These are phyloP conservation scores for Chironomus striatipennis DNA, from an alignment of 1,140 invertebrate species.

Conservation along the genomic window DNA sequence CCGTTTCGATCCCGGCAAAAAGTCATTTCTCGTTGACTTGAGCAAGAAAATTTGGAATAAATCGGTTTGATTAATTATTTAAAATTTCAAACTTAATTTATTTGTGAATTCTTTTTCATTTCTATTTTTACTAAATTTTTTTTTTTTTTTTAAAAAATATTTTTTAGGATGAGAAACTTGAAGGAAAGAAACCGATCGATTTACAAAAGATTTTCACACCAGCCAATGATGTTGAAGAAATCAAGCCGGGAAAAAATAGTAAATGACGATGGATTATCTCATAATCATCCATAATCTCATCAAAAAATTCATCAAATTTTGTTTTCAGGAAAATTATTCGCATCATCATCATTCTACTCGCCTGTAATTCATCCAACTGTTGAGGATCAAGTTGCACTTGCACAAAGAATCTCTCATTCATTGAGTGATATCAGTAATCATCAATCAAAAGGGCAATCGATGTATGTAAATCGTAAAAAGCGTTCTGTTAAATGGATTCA, in stretches of 20 bases:
- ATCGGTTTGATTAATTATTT: conserved; percentile 20
- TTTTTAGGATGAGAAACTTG: conserved; percentile 39
- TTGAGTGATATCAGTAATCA: conserved; percentile 84
- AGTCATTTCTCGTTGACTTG: conserved; percentile 66
- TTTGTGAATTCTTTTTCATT: conserved; percentile 23
- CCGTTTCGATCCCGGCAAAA: conserved; percentile 67
- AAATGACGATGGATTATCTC: conserved; percentile 38
- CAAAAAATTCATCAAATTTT: conserved; percentile 22
- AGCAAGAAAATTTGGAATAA: conserved; percentile 43
- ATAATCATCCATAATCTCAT: neutral
- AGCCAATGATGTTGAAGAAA: conserved; percentile 62
- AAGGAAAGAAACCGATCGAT: conserved; percentile 52
- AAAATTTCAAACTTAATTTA: neutral
- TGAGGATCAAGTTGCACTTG: conserved; percentile 88
- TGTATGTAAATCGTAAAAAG: conserved; percentile 92
- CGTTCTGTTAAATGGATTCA: conserved; percentile 90
- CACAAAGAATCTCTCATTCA: conserved; percentile 83
- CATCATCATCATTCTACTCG: conserved; percentile 90
- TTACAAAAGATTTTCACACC: conserved; percentile 79
- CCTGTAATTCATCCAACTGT: conserved; percentile 82
- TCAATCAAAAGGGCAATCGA: conserved; percentile 84
- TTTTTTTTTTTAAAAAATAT: neutral
- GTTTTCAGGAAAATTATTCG: conserved; percentile 76
- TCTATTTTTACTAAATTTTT: neutral
- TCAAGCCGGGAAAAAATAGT: conserved; percentile 56